These are phyloP conservation scores for Antennarius striatus DNA, from an alignment of 2,113 vertebrate genomes.

Conservation along the genomic window DNA sequence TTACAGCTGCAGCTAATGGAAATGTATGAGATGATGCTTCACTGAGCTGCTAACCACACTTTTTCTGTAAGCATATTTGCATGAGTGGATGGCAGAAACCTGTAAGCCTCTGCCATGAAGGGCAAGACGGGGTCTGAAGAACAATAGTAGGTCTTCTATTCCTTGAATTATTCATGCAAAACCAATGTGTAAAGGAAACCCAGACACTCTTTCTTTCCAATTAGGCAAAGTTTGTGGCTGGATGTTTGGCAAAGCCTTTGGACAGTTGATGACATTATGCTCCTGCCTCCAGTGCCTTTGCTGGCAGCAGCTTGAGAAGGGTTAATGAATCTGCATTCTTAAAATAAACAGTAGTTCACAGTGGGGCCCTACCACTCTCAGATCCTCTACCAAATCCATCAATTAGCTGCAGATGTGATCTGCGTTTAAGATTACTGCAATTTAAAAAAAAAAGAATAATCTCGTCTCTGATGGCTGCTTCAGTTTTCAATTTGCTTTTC, in stretches of 20 bases:
- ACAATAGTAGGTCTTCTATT: slow-evolving; percentile 51
- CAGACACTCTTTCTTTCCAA: slow-evolving; percentile 63
- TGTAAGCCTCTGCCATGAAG: slow-evolving; percentile 34
- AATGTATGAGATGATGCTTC: slow-evolving; percentile 33
- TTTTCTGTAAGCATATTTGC: slow-evolving; percentile 41
- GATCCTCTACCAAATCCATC: slow-evolving; percentile 81
- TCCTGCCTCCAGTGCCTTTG: slow-evolving; percentile 10
- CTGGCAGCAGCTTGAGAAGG: slow-evolving; percentile 38
- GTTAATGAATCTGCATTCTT: slow-evolving; percentile 69
- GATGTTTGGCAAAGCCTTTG: slow-evolving; percentile 58
- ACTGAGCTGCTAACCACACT: slow-evolving; percentile 44
- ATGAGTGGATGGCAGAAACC: slow-evolving; percentile 29
- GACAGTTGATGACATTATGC: slow-evolving; percentile 53
- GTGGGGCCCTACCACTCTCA: slow-evolving; percentile 64
- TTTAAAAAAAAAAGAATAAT: slow-evolving; percentile 74
- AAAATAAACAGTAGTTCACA: slow-evolving; percentile 74
- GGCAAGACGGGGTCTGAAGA: slow-evolving; percentile 45
- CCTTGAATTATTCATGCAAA: slow-evolving; percentile 76
- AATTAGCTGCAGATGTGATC: slow-evolving; percentile 83
- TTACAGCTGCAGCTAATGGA: slow-evolving; percentile 23
- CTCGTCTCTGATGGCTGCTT: slow-evolving; percentile 70
- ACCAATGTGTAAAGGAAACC: slow-evolving; percentile 53
- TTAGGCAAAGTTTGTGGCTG: slow-evolving; percentile 61
- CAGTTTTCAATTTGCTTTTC: slow-evolving; percentile 70
- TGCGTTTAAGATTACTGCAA: slow-evolving; percentile 78